Conservation (phyloP, 2,113 vertebrate genomes). For the Trinectes maculatus region DNA sequence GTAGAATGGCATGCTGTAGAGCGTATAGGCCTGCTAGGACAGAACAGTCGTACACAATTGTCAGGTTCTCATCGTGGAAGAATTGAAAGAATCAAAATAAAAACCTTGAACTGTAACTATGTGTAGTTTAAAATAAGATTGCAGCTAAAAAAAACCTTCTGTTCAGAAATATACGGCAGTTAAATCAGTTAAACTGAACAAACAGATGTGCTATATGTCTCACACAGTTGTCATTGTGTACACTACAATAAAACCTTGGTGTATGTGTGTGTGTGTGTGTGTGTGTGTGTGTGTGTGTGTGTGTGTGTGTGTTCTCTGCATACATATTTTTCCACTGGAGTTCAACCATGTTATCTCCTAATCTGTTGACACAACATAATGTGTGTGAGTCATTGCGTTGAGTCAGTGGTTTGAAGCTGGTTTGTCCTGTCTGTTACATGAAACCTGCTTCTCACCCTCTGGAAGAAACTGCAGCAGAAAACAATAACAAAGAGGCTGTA, state of each 20-base stretch:
- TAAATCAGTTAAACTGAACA: conserved; percentile 71
- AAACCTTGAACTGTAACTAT: no score
- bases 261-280: not conserved
- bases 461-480: not conserved
- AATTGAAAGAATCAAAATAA: no score
- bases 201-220: conserved; percentile 44
- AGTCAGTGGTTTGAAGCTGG: conserved; percentile 67
- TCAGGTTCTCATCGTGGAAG: no score
- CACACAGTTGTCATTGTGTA: conserved; percentile 36
- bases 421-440: conserved; percentile 57
- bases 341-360: conserved; percentile 43
- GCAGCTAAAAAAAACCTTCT: not conserved
- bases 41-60: no score
- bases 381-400: conserved; percentile 52
- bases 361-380: conserved; percentile 72
- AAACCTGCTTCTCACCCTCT: conserved; percentile 37
- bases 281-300: conserved; percentile 1
- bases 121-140: no score
- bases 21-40: no score
- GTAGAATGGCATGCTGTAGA: no score
- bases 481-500: conserved; percentile 16
- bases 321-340: conserved; percentile 20
- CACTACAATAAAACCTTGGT: conserved; percentile 5
- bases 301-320: no score
- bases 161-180: conserved; percentile 22